phyloP scores from a whole-genome alignment of 37 sponge, comb jelly and placozoan genomes.

The Haliclona indistincta region DNA sequence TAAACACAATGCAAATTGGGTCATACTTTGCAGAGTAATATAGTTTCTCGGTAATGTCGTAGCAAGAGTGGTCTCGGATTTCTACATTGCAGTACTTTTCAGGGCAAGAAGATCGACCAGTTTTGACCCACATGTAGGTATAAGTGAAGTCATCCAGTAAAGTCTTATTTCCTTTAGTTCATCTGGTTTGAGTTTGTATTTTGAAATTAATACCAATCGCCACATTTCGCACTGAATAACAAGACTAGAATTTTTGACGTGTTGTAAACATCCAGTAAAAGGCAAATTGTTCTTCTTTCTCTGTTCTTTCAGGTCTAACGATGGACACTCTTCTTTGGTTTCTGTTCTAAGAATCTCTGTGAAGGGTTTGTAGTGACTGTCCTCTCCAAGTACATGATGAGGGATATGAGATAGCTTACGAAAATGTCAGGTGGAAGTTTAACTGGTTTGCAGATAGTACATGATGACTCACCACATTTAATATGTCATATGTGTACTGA shows the following conservation, averaged over 20 bases:
- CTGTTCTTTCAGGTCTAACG: too few species aligned
- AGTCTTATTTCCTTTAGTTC: not conserved
- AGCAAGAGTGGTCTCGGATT: not conserved
- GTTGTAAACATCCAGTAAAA: not conserved
- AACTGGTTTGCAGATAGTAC: slow-evolving; percentile 36
- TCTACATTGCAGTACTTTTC: not conserved
- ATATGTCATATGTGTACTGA: slow-evolving; percentile 48
- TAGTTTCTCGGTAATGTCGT: slow-evolving; percentile 2
- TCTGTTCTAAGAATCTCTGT: not conserved
- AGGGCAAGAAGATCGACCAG: not conserved
- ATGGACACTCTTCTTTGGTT: slow-evolving; percentile 3
- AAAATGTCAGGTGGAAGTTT: slow-evolving; percentile 9
- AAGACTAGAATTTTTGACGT: not conserved
- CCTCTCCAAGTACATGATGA: slow-evolving; percentile 3
- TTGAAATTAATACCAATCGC: slow-evolving; percentile 1
- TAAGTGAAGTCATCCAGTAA: not conserved
- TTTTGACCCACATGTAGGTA: not conserved
- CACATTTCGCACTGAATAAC: slow-evolving; percentile 2
- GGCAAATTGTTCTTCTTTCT: too few species aligned
- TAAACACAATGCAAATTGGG: too few species aligned
- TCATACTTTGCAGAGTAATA: slow-evolving; percentile 4
- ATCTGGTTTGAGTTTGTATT: not conserved
- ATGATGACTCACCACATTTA: slow-evolving; percentile 31
- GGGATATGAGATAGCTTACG: not conserved
- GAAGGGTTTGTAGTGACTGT: not conserved